Conservation (phyloP, 1,140 invertebrate genomes). For the Hesperophylax magnus region DNA sequence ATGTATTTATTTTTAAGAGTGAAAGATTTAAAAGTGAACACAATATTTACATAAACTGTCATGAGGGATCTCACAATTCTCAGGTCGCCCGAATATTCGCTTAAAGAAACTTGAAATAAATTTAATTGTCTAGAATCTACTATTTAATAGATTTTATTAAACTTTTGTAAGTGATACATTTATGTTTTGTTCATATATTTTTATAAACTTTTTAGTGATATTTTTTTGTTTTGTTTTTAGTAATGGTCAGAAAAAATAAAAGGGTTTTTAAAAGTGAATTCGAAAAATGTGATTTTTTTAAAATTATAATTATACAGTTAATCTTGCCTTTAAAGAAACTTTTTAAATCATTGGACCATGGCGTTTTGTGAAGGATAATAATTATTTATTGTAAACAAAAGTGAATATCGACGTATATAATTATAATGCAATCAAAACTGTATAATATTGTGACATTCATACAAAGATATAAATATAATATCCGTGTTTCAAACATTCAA, state of each 20-base stretch:
- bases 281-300: constrained; percentile 33
- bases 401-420: no score
- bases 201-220: constrained; percentile 43
- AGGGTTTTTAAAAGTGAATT: constrained; percentile 17
- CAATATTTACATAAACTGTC: neutral
- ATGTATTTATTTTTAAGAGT: constrained; percentile 39
- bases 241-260: constrained; percentile 2
- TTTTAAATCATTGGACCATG: neutral
- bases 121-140: neutral
- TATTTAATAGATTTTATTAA: constrained; percentile 22
- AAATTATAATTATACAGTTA: constrained; percentile 23
- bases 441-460: no score
- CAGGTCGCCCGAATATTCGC: constrained; percentile 1
- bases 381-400: no score
- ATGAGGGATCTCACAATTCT: constrained; percentile 7
- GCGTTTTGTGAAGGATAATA: neutral
- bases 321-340: constrained; percentile 8
- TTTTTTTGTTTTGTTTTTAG: constrained; percentile 1
- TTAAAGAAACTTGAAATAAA: constrained; percentile 23
- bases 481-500: no score
- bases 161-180: constrained; percentile 36
- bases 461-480: no score
- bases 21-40: constrained; percentile 1
- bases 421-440: no score
- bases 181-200: constrained; percentile 20